phyloP scores from a whole-genome alignment of 2,888 invertebrate species.

The Aplocera efformata region DNA sequence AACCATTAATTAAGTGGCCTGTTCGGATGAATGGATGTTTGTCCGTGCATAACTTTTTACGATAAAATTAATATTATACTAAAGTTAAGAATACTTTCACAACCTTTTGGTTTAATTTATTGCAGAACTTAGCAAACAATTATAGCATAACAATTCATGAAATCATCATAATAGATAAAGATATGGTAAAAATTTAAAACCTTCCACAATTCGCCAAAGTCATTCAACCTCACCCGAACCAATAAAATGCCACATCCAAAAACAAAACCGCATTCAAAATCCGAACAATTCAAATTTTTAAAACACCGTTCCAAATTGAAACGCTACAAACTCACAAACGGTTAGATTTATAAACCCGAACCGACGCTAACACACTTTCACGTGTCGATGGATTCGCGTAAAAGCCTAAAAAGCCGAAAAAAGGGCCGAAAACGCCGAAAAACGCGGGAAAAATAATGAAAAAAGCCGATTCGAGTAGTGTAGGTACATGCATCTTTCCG shows the following conservation, averaged over 20 bases:
- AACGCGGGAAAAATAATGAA: constrained; percentile 50
- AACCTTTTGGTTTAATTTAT: no score
- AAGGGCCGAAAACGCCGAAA: constrained; percentile 42
- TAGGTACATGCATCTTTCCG: constrained; percentile 74
- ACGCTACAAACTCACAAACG: constrained; percentile 45
- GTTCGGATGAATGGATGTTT: no score
- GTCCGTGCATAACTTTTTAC: no score
- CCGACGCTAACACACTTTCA: constrained; percentile 77
- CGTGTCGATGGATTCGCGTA: constrained; percentile 78
- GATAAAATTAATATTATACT: no score
- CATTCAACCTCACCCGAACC: constrained; percentile 2
- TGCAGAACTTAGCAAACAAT: no score
- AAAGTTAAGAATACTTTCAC: no score
- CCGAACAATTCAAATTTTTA: constrained; percentile 39
- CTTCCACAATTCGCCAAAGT: constrained; percentile 4
- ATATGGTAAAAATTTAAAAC: no score
- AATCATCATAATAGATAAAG: no score
- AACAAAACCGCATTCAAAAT: constrained; percentile 15
- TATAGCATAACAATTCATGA: no score
- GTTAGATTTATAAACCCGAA: constrained; percentile 71
- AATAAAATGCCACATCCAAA: constrained; percentile 16
- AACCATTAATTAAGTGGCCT: no score
- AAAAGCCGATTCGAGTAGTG: constrained; percentile 38
- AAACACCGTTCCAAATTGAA: constrained; percentile 38
- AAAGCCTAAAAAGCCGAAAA: constrained; percentile 74